Base-by-base conservation (phyloP, 2,888 invertebrate species). In the Eupeodes latifasciatus region DNA sequence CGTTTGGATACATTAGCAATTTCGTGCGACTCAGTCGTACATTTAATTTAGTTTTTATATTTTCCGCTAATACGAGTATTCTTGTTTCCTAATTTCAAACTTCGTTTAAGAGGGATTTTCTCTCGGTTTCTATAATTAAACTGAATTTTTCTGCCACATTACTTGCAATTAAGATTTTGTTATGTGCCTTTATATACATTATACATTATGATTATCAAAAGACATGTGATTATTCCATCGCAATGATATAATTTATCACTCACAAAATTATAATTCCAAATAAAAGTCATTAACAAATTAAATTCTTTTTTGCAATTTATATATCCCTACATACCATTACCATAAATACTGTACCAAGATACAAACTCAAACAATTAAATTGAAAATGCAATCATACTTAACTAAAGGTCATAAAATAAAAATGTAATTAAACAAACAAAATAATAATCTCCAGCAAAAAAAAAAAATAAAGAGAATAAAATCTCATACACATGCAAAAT, bases 381-480 rank as follows among this genome's bases (percentile, higher is more conserved):
- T 78, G 16, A 44, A 80, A 81, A 81, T 57, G 36, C 85, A 85
- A 85, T 85, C 75, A 64, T 57, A 69, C 57, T 66, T 62, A 76
- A 64, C 51, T 51, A 27, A 71, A 66, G 53, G 40, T 9, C 55
- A 72, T 59, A 36, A 72, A 81, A 72, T 71, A 59, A 57, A 61
- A 82, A 49, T 77, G 59, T 66, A 81, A 85, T 85, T 85, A 85
- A 66, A 47, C 40, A 51, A 16, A 53, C 40, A 55, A 71, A 71
- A 71, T 71, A 47, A 55, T 27, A 66, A 66, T 59, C 59, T 59
- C 1, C 12, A 57, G 19, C 6, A 44, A 62, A 5, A 62, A 10
- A 10, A 16, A 51, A 2, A 27, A 16, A 51, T 27, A 27, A 27
- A 27, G 27, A 27, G 27, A 27, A 27, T 27, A 27, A 27, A 36